Evolutionary conservation across 2,888 invertebrate species (phyloP).

Genomic region (Linhomoeus sp.): DNA sequence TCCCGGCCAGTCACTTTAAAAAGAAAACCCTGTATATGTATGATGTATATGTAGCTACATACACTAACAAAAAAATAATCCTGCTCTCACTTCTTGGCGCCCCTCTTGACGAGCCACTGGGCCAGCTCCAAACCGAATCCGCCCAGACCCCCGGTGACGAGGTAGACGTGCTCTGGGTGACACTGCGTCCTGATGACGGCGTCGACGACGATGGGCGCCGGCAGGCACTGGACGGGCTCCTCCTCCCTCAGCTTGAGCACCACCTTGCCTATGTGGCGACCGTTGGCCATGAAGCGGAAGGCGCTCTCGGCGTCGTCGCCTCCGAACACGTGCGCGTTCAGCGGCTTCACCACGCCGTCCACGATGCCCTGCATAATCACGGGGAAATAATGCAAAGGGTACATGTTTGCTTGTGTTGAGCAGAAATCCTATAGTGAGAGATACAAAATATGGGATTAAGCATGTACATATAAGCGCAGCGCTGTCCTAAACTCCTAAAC

Average conservation of each 20-base stretch:
- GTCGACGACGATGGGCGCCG: not conserved
- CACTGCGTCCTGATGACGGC: not conserved
- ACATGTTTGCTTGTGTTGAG: no score
- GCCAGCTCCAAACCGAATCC: slow-evolving; percentile 81
- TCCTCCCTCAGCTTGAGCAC: slow-evolving; percentile 64
- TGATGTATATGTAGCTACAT: not conserved
- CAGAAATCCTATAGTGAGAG: no score
- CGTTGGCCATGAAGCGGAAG: slow-evolving; percentile 75
- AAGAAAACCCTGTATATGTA: not conserved
- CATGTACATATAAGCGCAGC: no score
- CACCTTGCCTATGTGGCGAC: slow-evolving; percentile 89
- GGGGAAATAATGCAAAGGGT: no score
- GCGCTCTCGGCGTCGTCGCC: slow-evolving; percentile 57
- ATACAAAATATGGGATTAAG: no score
- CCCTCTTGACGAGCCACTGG: slow-evolving; percentile 61
- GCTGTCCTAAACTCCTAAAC: no score
- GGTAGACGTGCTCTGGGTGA: slow-evolving; percentile 3
- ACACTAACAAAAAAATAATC: not conserved
- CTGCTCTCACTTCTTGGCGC: slow-evolving; percentile 43
- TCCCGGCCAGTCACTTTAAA: no score
- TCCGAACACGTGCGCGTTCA: slow-evolving; percentile 58
- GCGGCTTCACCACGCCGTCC: slow-evolving; percentile 60
- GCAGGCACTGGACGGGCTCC: slow-evolving; percentile 5
- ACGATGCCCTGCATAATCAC: slow-evolving; percentile 54
- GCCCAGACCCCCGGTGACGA: slow-evolving; percentile 50